Base-by-base conservation (phyloP, 1,140 invertebrate genomes). In the Eufriesea mexicana region DNA sequence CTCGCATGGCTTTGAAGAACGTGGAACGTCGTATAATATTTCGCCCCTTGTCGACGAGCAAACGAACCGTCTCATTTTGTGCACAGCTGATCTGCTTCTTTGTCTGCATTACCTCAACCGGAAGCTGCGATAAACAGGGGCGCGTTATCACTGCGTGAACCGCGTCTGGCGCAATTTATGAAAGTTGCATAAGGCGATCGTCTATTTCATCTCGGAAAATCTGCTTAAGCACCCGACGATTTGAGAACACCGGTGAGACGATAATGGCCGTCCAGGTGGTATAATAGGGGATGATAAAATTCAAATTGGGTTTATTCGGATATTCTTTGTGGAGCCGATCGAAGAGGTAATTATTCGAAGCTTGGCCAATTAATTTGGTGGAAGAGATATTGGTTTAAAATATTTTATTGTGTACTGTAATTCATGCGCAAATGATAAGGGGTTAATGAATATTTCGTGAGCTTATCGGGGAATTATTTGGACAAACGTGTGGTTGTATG, bases 151-250 rank as follows among this genome's bases (percentile, higher is more conserved):
- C 20, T 18, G 71, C 71, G 71, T 57, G 35, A 57, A 78, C 35
- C 28, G 51, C 28, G 51, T 62, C 49, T 28, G 5, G 57, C 25
- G 57, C 42, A 72, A 76, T 85, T 84, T 84, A 85, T 84, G 72
- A 85, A 84, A 85, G 57, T 85, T 83, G 59, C 49, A 66, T 78
- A 78, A 72, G 64, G 64, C 23, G 23, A 67, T 67, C 20, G 55
- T 55, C 18, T 45, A 45, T 57, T 83, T 28, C 35, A 42, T 66
- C 35, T 28, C 72, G 62, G 49, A 25, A 84, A 85, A n/a, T 64
- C 14, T 10, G 23, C 9, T 77, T 59, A 45, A 72, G 68, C 77
- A 42, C 20, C 5, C 42, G 6, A 67, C 23, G 12, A n/a, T 45
- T 23, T 16, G n/a, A 61, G 14, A 61, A 61, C 16, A 4, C n/a